A percentile compares a stretch with the other conserved stretches of the same genome.
These are phyloP conservation scores for Clavelina lepadiformis DNA, from an alignment of 23 tunicate species.

Conservation along the genomic window DNA sequence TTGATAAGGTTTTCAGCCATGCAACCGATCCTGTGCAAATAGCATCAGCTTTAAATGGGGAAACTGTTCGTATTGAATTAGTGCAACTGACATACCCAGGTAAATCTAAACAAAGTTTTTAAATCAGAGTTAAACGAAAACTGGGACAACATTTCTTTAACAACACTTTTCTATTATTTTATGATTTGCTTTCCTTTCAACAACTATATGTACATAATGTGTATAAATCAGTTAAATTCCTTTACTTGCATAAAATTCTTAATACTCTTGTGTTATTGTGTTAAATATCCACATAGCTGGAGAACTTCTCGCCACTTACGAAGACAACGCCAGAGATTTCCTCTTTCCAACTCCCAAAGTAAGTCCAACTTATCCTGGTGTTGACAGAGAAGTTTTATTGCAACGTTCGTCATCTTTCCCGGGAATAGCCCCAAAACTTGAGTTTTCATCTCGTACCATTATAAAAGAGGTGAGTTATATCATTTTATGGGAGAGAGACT, in stretches of 20 bases:
- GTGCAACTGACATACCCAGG: slow-evolving; percentile 91
- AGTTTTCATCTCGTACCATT: slow-evolving; percentile 87
- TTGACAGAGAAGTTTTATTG: slow-evolving; percentile 84
- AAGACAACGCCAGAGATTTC: slow-evolving; percentile 92
- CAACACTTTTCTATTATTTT: neutral
- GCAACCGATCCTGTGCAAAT: slow-evolving; percentile 90
- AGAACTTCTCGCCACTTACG: slow-evolving; percentile 78
- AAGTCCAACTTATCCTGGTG: slow-evolving; percentile 96
- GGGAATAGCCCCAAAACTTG: slow-evolving; percentile 96
- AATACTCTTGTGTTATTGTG: too few species aligned
- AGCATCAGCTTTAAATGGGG: slow-evolving; percentile 61
- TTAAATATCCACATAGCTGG: too few species aligned
- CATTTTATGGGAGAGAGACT: neutral
- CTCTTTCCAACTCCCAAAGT: slow-evolving; percentile 94
- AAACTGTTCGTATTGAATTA: slow-evolving; percentile 65
- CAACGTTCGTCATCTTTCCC: slow-evolving; percentile 70
- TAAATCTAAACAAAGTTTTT: neutral
- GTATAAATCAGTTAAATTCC: neutral
- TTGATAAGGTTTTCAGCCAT: slow-evolving; percentile 78
- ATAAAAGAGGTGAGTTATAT: slow-evolving; percentile 66
- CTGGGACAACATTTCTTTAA: neutral
- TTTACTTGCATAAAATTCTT: neutral
- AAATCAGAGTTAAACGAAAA: neutral
- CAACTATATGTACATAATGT: neutral
- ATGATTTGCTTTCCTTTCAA: neutral